phyloP scores from a whole-genome alignment of 2,113 vertebrate species.

The Aegithalos caudatus region DNA sequence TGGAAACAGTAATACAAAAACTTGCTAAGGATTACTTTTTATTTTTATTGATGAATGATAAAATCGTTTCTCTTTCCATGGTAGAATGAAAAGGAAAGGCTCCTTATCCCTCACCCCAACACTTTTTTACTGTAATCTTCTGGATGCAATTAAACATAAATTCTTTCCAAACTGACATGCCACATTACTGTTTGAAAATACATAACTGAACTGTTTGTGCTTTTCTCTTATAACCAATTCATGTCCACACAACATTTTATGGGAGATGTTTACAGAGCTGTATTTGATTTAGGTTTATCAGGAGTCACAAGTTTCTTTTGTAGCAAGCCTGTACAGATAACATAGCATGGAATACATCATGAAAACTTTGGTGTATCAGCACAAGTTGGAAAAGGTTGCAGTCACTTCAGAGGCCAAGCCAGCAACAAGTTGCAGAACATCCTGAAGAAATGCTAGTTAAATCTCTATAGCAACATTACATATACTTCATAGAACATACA shows the following conservation, averaged over 20 bases:
- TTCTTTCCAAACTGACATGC: neutral
- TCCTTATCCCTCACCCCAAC: neutral
- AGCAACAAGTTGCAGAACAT: neutral
- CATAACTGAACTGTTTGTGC: neutral
- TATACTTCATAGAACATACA: neutral
- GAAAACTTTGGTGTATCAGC: neutral
- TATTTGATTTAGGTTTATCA: constrained; percentile 1
- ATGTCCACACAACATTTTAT: neutral
- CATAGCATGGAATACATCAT: neutral
- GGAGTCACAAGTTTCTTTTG: constrained; percentile 41
- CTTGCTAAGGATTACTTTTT: constrained; percentile 7
- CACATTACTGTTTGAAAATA: neutral
- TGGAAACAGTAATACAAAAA: constrained; percentile 33
- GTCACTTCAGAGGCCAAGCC: neutral
- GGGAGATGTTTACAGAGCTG: neutral
- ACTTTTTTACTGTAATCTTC: constrained; percentile 14
- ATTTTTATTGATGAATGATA: neutral
- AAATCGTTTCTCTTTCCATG: neutral
- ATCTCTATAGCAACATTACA: neutral
- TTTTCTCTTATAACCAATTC: neutral
- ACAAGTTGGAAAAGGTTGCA: neutral
- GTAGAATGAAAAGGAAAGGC: constrained; percentile 40
- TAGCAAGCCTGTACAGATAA: neutral
- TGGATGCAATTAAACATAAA: neutral
- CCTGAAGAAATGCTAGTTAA: neutral